Evolutionary conservation across 1,140 invertebrate genomes (phyloP), one percentile per base, ranked within the genome.

Genomic region (Eumeta japonica): DNA sequence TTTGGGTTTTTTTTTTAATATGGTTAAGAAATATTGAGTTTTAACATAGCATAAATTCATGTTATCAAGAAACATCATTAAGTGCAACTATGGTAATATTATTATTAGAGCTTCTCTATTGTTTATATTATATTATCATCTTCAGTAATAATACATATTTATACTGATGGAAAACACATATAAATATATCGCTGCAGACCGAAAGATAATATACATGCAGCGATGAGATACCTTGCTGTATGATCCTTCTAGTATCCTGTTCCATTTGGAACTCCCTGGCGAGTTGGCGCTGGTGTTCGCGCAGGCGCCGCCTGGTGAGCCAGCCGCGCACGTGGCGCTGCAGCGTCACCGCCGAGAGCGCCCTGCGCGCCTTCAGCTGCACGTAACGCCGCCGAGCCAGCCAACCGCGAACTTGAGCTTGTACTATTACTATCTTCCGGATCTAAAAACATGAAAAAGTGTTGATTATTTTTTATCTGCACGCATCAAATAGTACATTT

Each of bases 351-450:
- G 83, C 81, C 3, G 82, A 84, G 17, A 78, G 77, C 0, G 83
- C 81, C 52, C 85, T 77, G 44, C 81, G 78, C 62, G 77, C 81
- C 38, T 81, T 80, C 27, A 82, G 64, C 17, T 77, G 71, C 37
- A 78, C 67, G 59, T 78, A 84, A 17, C 74, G 57, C 2, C 78
- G 75, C 28, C 77, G 79, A 0, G 86, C 86, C 3, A 90, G 52
- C 84, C 87, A 90, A 37, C 85, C 77, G 14, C 90, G 75, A 0
- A 85, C 76, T 43, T 79, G 83, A 0, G 87, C 76, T 68, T 91
- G 89, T 0, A 88, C 81, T 40, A 84, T 60, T 1, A 89, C 75
- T 14, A 91, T 82, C 50, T 84, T 86, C 31, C 79, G 77, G 41
- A 86, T 68, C 77, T 86, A 74, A 28, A 66, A 60, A 37, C 19